Evolutionary conservation across 2,888 invertebrate species (phyloP), one percentile per base, ranked within the genome.

Genomic region (Polydrusus pterygomalis): DNA sequence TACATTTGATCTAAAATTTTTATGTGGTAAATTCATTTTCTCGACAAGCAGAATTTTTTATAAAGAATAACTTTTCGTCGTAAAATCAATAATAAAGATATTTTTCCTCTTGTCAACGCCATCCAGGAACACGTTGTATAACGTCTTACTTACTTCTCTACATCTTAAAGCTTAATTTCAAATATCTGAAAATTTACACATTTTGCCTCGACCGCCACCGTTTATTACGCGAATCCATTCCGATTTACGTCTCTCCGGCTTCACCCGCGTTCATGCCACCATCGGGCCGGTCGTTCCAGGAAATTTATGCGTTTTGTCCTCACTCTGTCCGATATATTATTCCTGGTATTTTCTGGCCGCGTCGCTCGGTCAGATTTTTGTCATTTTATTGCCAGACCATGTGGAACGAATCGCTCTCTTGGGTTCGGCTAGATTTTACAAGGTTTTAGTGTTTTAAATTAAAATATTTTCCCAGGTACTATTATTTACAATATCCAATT

Each of bases 301-400:
- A 56, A 68, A 68, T 68, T 68, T 68, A 68, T 68, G 68, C 25
- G 45, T 68, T 68, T 68, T 68, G 68, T 68, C 68, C 68, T 45
- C 68, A 56, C 56, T 25, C 25, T n/a, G n/a, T 68, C 68, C 56
- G 56, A 68, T 68, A 68, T 68, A 68, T 56, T 40, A 68, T 68
- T 68, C 68, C 68, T 68, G 68, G 68, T 68, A 68, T 68, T 68
- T 56, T 56, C 68, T 56, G 40, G 54, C 54, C 68, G 11, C 68
- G 56, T 45, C 34, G 68, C 56, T 38, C 65, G 65, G 65, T 68
- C 68, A 51, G 58, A 70, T 70, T 70, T 56, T 70, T 70, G 70
- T 45, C 70, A 70, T 58, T 69, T 69, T 45, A 68, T 38, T 40
- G 25, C 68, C 68, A 68, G 54, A 68, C 68, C 68, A 68, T 68